phyloP scores from a whole-genome alignment of 2,888 invertebrate genomes.

The Ormyrus nitidulus region DNA sequence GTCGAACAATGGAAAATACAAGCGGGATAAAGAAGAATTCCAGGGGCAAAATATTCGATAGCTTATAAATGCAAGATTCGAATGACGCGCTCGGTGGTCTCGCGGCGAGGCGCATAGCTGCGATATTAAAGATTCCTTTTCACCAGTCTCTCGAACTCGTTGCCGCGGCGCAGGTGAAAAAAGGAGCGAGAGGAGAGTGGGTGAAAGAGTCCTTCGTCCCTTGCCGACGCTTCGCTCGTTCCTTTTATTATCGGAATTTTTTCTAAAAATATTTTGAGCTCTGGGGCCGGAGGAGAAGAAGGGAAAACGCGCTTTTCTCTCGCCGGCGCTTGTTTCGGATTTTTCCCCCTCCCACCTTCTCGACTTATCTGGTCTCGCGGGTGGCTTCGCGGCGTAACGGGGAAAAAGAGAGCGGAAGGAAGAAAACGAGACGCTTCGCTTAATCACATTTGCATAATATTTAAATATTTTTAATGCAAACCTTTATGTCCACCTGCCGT shows the following conservation, averaged over 20 bases:
- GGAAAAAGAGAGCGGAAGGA: conserved; percentile 33
- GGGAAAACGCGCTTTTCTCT: neutral
- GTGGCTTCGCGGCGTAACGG: neutral
- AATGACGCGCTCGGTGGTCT: conserved; percentile 26
- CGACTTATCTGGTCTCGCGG: conserved; percentile 46
- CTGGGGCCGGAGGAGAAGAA: conserved; percentile 21
- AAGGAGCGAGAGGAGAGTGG: conserved; percentile 25
- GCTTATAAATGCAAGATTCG: conserved; percentile 63
- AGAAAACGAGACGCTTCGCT: conserved; percentile 56
- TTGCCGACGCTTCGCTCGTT: neutral
- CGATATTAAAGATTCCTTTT: conserved; percentile 57
- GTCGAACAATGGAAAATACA: conserved; percentile 20
- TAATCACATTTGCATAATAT: conserved; percentile 73
- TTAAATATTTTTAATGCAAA: conserved; percentile 71
- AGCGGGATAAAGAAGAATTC: conserved; percentile 57
- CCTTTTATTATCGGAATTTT: conserved; percentile 54
- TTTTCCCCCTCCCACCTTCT: neutral
- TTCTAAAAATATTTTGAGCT: conserved; percentile 53
- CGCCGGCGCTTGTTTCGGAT: conserved; percentile 6
- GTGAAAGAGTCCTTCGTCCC: neutral
- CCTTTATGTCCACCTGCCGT: conserved; percentile 57
- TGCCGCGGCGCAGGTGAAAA: conserved; percentile 25
- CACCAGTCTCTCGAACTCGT: conserved; percentile 13
- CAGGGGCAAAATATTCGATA: conserved; percentile 61
- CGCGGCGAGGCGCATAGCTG: conserved; percentile 49